Evolutionary conservation across 2,797 vertebrate genomes (phyloP).

Genomic region (Helostoma temminkii): DNA sequence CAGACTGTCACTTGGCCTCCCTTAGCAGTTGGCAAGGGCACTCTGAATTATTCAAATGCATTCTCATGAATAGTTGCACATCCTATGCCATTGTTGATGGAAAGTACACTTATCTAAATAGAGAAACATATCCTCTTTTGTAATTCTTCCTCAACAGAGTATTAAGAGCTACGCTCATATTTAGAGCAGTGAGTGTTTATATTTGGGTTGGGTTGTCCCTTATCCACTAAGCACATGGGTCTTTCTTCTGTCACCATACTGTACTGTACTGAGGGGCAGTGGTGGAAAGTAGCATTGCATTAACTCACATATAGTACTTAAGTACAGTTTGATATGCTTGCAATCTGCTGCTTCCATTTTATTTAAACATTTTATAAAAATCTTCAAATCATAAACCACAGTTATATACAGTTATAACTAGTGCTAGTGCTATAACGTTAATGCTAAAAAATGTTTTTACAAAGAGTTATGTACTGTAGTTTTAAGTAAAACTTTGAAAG

Average conservation of each 20-base stretch:
- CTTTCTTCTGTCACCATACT: conserved; percentile 10
- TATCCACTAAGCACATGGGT: background rate
- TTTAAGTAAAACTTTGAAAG: too few relatives aligned
- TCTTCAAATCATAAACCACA: too few relatives aligned
- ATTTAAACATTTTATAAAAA: too few relatives aligned
- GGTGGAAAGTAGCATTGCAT: background rate
- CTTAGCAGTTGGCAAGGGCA: conserved; percentile 77
- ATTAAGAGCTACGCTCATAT: conserved; percentile 9
- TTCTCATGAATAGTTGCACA: conserved; percentile 75
- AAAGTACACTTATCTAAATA: conserved; percentile 71
- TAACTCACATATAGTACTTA: background rate
- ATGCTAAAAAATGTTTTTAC: too few relatives aligned
- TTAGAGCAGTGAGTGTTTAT: conserved; percentile 1
- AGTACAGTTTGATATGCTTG: background rate
- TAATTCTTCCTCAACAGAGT: conserved; percentile 43
- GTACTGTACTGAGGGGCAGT: conserved; percentile 8
- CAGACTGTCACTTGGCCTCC: conserved; percentile 80
- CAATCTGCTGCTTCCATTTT: background rate
- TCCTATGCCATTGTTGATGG: conserved; percentile 62
- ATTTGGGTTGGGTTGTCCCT: conserved; percentile 12
- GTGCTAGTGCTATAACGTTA: too few relatives aligned
- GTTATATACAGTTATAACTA: too few relatives aligned
- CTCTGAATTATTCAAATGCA: conserved; percentile 84
- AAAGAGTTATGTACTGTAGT: too few relatives aligned
- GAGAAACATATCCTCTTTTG: conserved; percentile 60